These are phyloP conservation scores for Hypocryptadius cinnamomeus DNA, from an alignment of 2,113 vertebrate species.

Conservation along the genomic window DNA sequence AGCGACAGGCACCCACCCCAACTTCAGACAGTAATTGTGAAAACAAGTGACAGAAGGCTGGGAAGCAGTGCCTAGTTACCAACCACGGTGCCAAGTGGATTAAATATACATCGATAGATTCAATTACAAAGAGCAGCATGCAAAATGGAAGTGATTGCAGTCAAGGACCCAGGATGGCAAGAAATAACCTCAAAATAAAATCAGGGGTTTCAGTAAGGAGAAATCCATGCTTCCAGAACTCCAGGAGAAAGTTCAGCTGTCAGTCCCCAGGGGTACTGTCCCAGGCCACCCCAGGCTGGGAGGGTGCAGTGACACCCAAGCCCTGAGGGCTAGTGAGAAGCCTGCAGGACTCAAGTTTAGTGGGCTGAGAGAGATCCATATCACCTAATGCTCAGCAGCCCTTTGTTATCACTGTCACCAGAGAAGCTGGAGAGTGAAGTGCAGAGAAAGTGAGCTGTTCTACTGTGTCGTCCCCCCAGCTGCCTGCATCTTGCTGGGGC, in stretches of 20 bases:
- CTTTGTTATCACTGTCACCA: slow-evolving; percentile 41
- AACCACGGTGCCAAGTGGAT: slow-evolving; percentile 29
- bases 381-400: neutral
- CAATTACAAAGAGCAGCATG: slow-evolving; percentile 36
- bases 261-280: neutral
- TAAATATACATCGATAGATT: slow-evolving; percentile 58
- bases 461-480: neutral
- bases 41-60: slow-evolving; percentile 54
- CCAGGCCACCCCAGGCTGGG: neutral
- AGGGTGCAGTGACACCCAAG: neutral
- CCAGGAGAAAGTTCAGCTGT: neutral
- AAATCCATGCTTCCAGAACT: neutral
- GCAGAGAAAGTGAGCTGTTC: slow-evolving; percentile 9
- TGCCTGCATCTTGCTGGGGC: neutral
- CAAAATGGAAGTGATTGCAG: slow-evolving; percentile 32
- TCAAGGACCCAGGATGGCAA: neutral
- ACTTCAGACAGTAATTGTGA: slow-evolving; percentile 30
- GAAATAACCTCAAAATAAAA: neutral
- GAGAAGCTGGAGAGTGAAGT: neutral
- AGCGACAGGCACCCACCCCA: neutral
- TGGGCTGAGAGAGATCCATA: neutral
- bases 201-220: neutral
- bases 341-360: slow-evolving; percentile 9
- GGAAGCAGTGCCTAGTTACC: slow-evolving; percentile 48
- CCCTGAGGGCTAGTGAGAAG: neutral